Base-by-base conservation (phyloP, 2,113 vertebrate genomes). In the Pitta sordida region DNA sequence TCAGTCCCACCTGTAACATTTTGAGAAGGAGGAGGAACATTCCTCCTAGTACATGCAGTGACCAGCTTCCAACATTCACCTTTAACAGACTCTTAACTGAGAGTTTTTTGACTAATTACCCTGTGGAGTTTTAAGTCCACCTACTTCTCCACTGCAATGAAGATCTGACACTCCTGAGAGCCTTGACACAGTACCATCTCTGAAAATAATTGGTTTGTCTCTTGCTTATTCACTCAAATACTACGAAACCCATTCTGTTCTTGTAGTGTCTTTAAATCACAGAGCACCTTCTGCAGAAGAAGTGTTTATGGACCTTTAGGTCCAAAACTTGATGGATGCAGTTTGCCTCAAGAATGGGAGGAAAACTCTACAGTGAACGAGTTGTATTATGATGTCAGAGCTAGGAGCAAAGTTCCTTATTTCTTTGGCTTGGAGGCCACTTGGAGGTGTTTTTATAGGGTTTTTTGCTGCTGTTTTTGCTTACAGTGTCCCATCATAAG, bases 351-450 rank as follows among this genome's bases (percentile, higher is more conserved):
- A 64, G 39, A 52, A 24, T 7, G 3, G 14, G 16, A 67, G 7
- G 16, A 78, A 75, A 8, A n/a, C 1, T 12, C 88, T 60, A n/a
- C 3, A 5, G 6, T 43, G 26, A 74, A n/a, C 30, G 21, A 37
- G 7, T 10, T 3, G 0, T 44, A 75, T 53, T 7, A 27, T 13
- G 29, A 10, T 1, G 2, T 30, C 27, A n/a, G 24, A 46, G 5
- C 24, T 59, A 22, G 12, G 30, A 78, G 14, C 4, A 13, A 23
- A 51, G 17, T 9, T 70, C 23, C 32, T 39, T 64, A 30, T 10
- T 30, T 90, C 41, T 48, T 6, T 60, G 39, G 30, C 7, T 19
- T 30, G 6, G 3, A 14, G 9, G 3, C 3, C 24, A 48, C 7
- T 24, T 74, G 6, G 2, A 19, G 19, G 5, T 67, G 10, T 62